Percentiles rank a stretch among this genome's conserved stretches.
These are phyloP conservation scores for Galerucella nymphaeae DNA, from an alignment of 2,888 invertebrate species.

Conservation along the genomic window DNA sequence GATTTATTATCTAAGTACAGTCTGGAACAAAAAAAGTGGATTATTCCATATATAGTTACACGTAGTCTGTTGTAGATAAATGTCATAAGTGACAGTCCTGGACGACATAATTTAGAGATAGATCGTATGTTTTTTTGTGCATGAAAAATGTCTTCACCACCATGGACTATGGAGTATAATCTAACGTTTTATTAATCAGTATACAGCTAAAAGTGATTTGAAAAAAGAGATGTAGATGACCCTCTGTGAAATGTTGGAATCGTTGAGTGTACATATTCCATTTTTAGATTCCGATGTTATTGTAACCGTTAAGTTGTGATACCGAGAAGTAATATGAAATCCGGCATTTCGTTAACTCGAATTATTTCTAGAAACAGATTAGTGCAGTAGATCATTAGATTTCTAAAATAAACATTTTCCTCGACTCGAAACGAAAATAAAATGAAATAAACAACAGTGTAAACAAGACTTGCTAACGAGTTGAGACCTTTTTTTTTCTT, in stretches of 20 bases:
- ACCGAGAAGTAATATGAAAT: slow-evolving; percentile 7
- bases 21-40: neutral
- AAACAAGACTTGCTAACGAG: slow-evolving; percentile 40
- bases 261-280: neutral
- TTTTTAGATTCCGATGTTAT: slow-evolving; percentile 1
- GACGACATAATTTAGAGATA: no score
- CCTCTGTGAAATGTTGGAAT: neutral
- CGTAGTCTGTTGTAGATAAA: no score
- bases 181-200: no score
- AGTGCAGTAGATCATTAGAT: slow-evolving; percentile 30
- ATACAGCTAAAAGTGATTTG: neutral
- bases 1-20: neutral
- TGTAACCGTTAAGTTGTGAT: slow-evolving; percentile 5
- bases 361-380: slow-evolving; percentile 29
- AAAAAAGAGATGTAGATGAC: neutral
- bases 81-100: no score
- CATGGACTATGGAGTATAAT: no score
- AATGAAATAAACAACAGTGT: slow-evolving; percentile 35
- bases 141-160: no score
- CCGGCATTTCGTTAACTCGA: slow-evolving; percentile 11
- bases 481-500: slow-evolving; percentile 19
- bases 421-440: slow-evolving; percentile 33
- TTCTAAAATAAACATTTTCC: slow-evolving; percentile 35
- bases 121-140: no score
- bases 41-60: neutral